These are phyloP conservation scores for Toxostoma redivivum DNA, from an alignment of 2,113 vertebrate species.

Conservation along the genomic window DNA sequence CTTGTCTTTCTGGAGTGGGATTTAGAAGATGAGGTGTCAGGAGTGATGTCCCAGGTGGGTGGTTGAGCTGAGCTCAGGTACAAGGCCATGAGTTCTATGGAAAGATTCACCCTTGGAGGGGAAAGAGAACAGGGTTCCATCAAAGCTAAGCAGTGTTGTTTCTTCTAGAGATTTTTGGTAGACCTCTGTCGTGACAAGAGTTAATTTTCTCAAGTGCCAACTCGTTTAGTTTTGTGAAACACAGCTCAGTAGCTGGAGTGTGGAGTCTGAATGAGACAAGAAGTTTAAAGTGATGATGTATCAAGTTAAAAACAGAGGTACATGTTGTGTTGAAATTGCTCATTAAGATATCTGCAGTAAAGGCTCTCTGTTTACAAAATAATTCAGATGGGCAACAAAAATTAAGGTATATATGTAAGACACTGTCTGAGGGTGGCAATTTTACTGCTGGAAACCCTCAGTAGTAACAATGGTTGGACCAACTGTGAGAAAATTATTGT, in stretches of 20 bases:
- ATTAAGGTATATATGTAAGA: accelerated
- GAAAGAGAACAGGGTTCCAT: not conserved
- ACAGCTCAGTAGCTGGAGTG: not conserved
- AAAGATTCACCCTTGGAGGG: not conserved
- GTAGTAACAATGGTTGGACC: not conserved
- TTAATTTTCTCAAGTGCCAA: not conserved
- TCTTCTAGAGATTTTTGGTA: not conserved
- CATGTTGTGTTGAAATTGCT: accelerated
- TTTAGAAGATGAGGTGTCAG: not conserved
- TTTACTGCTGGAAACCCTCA: not conserved
- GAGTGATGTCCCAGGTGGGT: not conserved
- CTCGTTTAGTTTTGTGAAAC: not conserved
- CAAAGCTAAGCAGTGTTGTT: not conserved
- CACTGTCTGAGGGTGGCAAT: not conserved
- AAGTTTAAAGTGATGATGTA: not conserved
- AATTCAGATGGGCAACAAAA: not conserved
- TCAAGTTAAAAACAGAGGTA: not conserved
- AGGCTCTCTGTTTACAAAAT: not conserved
- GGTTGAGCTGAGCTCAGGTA: not conserved
- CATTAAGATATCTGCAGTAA: not conserved
- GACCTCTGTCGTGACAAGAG: not conserved
- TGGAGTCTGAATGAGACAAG: not conserved
- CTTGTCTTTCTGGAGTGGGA: not conserved
- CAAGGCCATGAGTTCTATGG: not conserved
- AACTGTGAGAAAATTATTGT: not conserved